These are phyloP conservation scores for Ophioninae sp. DNA, from an alignment of 2,888 invertebrate genomes.

Conservation along the genomic window DNA sequence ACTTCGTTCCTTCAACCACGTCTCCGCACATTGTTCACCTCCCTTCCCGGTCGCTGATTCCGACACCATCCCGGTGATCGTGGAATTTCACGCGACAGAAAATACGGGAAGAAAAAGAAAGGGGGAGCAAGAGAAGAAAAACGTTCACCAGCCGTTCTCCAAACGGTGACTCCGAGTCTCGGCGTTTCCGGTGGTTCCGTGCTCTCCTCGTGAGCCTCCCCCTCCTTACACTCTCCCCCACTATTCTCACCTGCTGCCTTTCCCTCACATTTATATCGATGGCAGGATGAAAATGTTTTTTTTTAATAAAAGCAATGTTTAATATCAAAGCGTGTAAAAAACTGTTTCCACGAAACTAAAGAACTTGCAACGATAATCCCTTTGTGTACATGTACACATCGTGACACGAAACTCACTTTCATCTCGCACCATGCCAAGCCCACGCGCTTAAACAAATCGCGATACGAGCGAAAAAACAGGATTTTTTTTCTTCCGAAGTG, in stretches of 20 bases:
- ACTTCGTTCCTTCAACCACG: slow-evolving; percentile 22
- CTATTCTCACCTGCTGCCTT: slow-evolving; percentile 49
- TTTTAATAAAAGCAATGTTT: slow-evolving; percentile 2
- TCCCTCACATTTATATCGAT: slow-evolving; percentile 29
- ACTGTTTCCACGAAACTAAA: slow-evolving; percentile 5
- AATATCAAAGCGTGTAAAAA: neutral
- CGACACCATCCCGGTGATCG: neutral
- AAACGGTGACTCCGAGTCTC: slow-evolving; percentile 57
- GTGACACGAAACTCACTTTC: slow-evolving; percentile 52
- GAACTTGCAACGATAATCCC: slow-evolving; percentile 15
- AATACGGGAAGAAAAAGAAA: slow-evolving; percentile 11
- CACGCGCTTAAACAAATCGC: slow-evolving; percentile 17
- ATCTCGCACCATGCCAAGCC: slow-evolving; percentile 39
- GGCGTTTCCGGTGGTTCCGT: slow-evolving; percentile 63
- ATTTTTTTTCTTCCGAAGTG: slow-evolving; percentile 18
- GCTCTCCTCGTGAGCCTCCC: slow-evolving; percentile 49
- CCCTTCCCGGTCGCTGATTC: slow-evolving; percentile 1
- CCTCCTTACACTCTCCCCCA: slow-evolving; percentile 31
- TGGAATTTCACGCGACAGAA: neutral
- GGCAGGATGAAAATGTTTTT: slow-evolving; percentile 9
- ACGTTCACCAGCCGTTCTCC: slow-evolving; percentile 62
- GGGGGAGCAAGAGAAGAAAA: slow-evolving; percentile 25
- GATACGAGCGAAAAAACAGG: slow-evolving; percentile 18
- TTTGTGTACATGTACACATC: neutral
- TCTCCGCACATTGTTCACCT: neutral